These are phyloP conservation scores for Drosophila insularis DNA, from an alignment of 1,140 invertebrate genomes.

Conservation along the genomic window DNA sequence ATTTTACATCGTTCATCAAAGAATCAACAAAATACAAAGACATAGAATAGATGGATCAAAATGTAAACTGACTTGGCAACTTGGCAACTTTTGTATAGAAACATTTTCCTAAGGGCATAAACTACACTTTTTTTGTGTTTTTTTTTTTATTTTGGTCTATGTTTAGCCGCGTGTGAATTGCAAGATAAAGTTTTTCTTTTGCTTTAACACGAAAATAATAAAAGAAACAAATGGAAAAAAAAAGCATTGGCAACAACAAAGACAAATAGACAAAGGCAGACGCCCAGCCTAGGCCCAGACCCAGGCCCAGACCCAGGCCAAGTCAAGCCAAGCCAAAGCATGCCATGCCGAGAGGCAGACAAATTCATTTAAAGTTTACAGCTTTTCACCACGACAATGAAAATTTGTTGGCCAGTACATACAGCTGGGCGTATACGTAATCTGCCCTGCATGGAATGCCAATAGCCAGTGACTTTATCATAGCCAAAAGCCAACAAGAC, in stretches of 20 bases:
- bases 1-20: too few species aligned
- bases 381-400: slow-evolving; percentile 19
- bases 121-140: background rate
- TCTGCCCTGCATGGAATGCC: slow-evolving; percentile 35
- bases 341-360: slow-evolving; percentile 25
- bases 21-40: background rate
- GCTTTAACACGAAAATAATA: slow-evolving; percentile 14
- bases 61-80: slow-evolving; percentile 17
- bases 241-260: slow-evolving; percentile 14
- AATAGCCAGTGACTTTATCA: slow-evolving; percentile 42
- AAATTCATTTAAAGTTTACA: slow-evolving; percentile 66
- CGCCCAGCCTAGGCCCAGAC: background rate
- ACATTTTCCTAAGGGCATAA: slow-evolving; percentile 6
- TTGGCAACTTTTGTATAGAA: background rate
- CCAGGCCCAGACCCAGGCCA: background rate
- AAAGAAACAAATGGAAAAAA: background rate
- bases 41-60: slow-evolving; percentile 9
- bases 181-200: slow-evolving; percentile 25
- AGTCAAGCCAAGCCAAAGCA: background rate
- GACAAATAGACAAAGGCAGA: slow-evolving; percentile 19
- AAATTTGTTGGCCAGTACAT: slow-evolving; percentile 17
- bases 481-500: background rate
- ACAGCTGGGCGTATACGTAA: slow-evolving; percentile 61
- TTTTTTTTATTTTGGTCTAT: background rate
- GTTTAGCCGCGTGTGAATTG: slow-evolving; percentile 24